Evolutionary conservation across 1,140 invertebrate genomes (phyloP).

Genomic region (Bombus pascuorum): DNA sequence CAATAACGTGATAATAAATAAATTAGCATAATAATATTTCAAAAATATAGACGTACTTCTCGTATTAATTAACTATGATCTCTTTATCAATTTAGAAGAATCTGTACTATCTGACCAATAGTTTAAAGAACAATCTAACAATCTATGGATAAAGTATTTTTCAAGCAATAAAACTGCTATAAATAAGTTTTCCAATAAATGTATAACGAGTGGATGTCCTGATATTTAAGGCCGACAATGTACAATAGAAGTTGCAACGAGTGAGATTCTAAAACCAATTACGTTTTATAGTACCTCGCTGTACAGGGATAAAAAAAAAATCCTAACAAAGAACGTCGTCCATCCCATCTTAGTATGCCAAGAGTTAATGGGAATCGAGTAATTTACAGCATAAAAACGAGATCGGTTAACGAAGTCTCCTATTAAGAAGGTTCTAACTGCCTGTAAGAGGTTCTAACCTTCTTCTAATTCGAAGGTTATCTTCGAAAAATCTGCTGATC

Average conservation of each 20-base stretch:
- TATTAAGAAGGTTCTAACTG: conserved; percentile 6
- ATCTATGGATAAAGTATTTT: no score
- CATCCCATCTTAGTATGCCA: not conserved
- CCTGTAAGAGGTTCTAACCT: not conserved
- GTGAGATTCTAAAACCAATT: not conserved
- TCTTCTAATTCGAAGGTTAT: not conserved
- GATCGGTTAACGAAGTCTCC: conserved; percentile 13
- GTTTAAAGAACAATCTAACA: no score
- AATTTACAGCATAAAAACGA: not conserved
- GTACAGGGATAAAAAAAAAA: not conserved
- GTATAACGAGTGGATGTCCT: not conserved
- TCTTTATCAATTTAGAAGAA: no score
- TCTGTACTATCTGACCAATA: no score
- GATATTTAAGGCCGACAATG: not conserved
- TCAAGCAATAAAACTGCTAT: no score
- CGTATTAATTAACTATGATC: no score
- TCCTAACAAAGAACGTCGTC: not conserved
- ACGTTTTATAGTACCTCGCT: not conserved
- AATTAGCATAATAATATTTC: no score
- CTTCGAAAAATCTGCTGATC: conserved; percentile 8
- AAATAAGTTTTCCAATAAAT: not conserved
- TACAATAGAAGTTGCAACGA: not conserved
- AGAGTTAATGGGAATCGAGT: not conserved
- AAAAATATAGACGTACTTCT: no score
- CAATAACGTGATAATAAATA: no score